Percentiles rank a stretch among this genome's conserved stretches.
Evolutionary conservation across 2,797 vertebrate species (phyloP).

Genomic region (Propithecus deckenii): DNA sequence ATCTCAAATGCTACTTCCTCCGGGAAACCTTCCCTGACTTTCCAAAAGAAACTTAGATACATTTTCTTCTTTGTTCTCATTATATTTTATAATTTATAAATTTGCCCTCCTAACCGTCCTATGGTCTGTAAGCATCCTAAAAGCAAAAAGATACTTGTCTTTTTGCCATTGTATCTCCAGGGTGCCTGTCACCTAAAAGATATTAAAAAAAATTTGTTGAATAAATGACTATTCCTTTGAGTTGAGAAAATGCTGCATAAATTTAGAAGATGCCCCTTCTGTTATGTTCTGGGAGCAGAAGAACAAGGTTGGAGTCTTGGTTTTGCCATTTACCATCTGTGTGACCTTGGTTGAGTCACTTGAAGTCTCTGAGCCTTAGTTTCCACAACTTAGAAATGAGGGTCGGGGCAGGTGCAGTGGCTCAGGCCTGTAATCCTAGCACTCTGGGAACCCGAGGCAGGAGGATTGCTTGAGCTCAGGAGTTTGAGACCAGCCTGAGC

Average conservation of each 20-base stretch:
- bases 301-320: background rate
- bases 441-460: too few species aligned
- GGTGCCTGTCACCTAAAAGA: background rate
- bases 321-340: background rate
- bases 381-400: slow-evolving; percentile 28
- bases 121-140: slow-evolving; percentile 8
- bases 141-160: background rate
- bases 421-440: too few species aligned
- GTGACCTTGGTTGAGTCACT: background rate
- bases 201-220: slow-evolving; percentile 11
- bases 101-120: background rate
- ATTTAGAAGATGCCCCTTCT: slow-evolving; percentile 19
- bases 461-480: too few species aligned
- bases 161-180: slow-evolving; percentile 3
- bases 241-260: slow-evolving; percentile 6
- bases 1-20: slow-evolving; percentile 8
- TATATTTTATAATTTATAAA: background rate
- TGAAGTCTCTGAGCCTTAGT: slow-evolving; percentile 3
- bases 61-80: slow-evolving; percentile 23
- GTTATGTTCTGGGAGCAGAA: background rate
- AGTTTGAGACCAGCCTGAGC: too few species aligned
- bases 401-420: background rate
- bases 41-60: background rate
- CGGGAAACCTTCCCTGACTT: slow-evolving; percentile 27
- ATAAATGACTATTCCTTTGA: background rate